Percentiles rank a stretch among this genome's conserved stretches.
Evolutionary conservation across 1,140 invertebrate species (phyloP).

Genomic region (Proales similis): DNA sequence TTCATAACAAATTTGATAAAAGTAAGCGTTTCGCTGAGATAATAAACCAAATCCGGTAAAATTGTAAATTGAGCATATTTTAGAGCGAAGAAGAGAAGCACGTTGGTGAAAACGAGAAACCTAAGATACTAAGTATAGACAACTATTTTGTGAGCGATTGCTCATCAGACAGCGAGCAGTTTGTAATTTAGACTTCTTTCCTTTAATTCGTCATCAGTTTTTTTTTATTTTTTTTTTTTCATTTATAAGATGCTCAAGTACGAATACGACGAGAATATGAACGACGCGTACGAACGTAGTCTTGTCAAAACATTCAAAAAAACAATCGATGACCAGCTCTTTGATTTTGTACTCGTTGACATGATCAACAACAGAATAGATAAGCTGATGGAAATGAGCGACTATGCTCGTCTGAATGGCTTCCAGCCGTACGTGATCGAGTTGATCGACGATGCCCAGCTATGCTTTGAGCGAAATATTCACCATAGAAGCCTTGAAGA

Average conservation of each 20-base stretch:
- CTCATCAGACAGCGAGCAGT: not conserved
- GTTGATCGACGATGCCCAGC: slow-evolving; percentile 68
- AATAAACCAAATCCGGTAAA: too few species aligned
- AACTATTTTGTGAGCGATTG: slow-evolving; percentile 34
- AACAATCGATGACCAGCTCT: slow-evolving; percentile 79
- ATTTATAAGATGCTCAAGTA: slow-evolving; percentile 69
- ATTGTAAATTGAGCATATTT: too few species aligned
- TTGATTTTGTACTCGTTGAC: slow-evolving; percentile 84
- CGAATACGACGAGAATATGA: slow-evolving; percentile 78
- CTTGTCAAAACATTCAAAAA: slow-evolving; percentile 84
- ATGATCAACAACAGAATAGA: slow-evolving; percentile 63
- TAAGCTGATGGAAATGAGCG: slow-evolving; percentile 76
- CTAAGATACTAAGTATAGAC: slow-evolving; percentile 25
- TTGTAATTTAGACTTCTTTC: not conserved
- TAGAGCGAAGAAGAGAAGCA: slow-evolving; percentile 14
- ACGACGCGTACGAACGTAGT: slow-evolving; percentile 69
- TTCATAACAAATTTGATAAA: slow-evolving; percentile 37
- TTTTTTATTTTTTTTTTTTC: slow-evolving; percentile 18
- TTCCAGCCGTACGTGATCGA: slow-evolving; percentile 86
- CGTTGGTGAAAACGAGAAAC: slow-evolving; percentile 7
- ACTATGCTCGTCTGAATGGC: slow-evolving; percentile 73
- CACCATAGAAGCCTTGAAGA: slow-evolving; percentile 71
- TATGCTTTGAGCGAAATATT: slow-evolving; percentile 72
- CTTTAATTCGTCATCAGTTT: slow-evolving; percentile 30
- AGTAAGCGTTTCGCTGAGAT: too few species aligned